Percentiles rank a stretch among this genome's conserved stretches.
Conservation (phyloP, 2,888 invertebrate species). For the Lamproptera curius region DNA sequence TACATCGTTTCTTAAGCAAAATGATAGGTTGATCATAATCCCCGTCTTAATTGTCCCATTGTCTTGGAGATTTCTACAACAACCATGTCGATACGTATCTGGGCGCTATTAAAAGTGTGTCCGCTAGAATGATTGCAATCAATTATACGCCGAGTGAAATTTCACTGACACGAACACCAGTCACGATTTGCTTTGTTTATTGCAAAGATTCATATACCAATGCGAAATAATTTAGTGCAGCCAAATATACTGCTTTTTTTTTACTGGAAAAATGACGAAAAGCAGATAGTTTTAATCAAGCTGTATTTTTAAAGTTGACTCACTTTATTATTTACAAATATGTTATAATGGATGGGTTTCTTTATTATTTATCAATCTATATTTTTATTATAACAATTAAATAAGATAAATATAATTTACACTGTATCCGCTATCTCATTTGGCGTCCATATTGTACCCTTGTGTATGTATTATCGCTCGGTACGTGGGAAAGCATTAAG, state of each 20-base stretch:
- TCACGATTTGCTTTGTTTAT: not conserved
- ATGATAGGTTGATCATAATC: not conserved
- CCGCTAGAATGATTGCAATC: not conserved
- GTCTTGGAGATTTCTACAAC: not conserved
- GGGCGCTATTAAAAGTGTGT: not conserved
- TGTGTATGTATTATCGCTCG: slow-evolving; percentile 9
- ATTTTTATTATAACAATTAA: not conserved
- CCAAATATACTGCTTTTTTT: not conserved
- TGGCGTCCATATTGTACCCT: not conserved
- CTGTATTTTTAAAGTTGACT: not conserved
- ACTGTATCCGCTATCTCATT: not conserved
- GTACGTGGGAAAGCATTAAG: slow-evolving; percentile 30
- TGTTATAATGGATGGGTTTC: not conserved
- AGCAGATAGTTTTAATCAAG: not conserved
- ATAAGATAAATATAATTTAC: not conserved
- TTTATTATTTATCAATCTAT: not conserved
- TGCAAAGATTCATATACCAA: not conserved
- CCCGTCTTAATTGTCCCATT: slow-evolving; percentile 7
- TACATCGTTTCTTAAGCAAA: slow-evolving; percentile 1
- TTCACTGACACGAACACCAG: not conserved
- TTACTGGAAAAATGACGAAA: not conserved
- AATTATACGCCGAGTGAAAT: not conserved
- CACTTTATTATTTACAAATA: not conserved
- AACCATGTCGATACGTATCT: not conserved
- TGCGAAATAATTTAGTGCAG: not conserved